phyloP scores from a whole-genome alignment of 2,888 invertebrate species.

The Andricus curvator region DNA sequence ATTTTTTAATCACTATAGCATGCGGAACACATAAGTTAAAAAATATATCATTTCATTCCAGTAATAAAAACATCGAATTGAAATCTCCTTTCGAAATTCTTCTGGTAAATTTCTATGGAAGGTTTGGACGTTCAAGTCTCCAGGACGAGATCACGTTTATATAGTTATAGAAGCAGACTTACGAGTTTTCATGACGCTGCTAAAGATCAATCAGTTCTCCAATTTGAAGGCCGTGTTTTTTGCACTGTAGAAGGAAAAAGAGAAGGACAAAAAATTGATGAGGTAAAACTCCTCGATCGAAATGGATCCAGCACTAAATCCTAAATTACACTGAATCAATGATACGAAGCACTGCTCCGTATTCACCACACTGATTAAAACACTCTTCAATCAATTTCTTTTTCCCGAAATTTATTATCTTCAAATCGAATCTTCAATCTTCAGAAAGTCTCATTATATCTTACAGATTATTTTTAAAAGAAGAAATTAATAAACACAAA shows the following conservation, averaged over 20 bases:
- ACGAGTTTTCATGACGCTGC: slow-evolving; percentile 38
- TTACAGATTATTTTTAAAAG: neutral
- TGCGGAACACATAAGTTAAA: too few relatives aligned
- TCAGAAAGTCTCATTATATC: neutral
- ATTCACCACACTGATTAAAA: neutral
- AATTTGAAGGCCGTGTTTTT: slow-evolving; percentile 10
- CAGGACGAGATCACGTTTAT: slow-evolving; percentile 1
- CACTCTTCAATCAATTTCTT: neutral
- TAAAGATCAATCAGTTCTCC: slow-evolving; percentile 22
- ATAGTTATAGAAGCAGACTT: neutral
- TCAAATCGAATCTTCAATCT: neutral
- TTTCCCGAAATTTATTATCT: neutral
- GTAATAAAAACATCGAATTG: neutral
- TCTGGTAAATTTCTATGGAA: neutral
- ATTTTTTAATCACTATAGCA: too few relatives aligned
- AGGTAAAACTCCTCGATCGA: slow-evolving; percentile 5
- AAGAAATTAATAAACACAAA: neutral
- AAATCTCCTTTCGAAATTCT: neutral
- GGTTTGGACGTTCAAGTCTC: slow-evolving; percentile 12
- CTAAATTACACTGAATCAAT: neutral
- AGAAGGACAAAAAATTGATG: neutral
- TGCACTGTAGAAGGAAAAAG: neutral
- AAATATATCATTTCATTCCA: neutral
- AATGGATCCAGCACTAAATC: neutral
- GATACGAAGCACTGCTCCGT: neutral